Conservation (phyloP, 2,113 vertebrate species). For the Phylloscopus trochiloides region DNA sequence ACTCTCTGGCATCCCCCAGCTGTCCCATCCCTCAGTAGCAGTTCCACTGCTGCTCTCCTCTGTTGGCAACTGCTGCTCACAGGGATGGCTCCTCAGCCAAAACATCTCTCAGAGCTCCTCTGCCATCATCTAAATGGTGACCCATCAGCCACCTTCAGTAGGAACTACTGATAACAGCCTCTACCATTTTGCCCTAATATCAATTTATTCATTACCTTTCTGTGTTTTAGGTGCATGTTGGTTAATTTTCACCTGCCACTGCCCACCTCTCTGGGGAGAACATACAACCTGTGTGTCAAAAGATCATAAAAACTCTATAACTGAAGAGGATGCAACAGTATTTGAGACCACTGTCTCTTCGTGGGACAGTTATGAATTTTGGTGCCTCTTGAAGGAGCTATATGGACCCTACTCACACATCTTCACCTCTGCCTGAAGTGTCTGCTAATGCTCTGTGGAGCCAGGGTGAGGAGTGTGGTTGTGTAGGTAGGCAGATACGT, state of each 20-base stretch:
- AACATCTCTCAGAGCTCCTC: background rate
- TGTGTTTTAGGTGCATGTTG: background rate
- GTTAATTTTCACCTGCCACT: background rate
- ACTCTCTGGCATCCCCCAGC: background rate
- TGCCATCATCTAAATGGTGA: background rate
- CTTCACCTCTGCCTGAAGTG: background rate
- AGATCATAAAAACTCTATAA: background rate
- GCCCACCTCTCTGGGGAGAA: background rate
- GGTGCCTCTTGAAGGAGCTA: background rate
- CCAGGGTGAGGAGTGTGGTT: background rate
- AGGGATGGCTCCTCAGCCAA: background rate
- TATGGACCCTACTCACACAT: background rate
- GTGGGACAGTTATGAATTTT: background rate
- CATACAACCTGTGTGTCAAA: background rate
- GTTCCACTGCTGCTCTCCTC: background rate
- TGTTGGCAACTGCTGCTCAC: background rate
- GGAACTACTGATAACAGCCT: background rate
- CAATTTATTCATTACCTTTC: background rate
- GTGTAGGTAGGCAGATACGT: background rate
- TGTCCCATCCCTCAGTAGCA: background rate
- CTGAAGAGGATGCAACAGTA: background rate
- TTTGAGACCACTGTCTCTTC: background rate
- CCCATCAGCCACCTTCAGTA: background rate
- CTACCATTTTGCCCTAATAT: background rate
- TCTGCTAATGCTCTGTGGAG: background rate